Evolutionary conservation across 1,140 invertebrate species (phyloP).

Genomic region (Drosophila erecta): DNA sequence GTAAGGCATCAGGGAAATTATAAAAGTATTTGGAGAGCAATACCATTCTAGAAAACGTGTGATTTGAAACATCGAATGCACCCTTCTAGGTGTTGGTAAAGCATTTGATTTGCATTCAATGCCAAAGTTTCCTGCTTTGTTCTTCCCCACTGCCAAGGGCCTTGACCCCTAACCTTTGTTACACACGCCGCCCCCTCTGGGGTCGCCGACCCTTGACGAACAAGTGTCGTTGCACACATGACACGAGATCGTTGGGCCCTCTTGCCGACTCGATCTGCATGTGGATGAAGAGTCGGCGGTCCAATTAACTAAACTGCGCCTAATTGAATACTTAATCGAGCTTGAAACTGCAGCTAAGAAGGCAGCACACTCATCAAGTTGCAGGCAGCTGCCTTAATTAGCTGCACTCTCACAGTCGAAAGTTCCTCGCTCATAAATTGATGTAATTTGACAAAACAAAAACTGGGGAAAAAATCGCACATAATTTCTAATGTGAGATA

Average conservation of each 20-base stretch:
- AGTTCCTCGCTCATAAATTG: constrained; percentile 60
- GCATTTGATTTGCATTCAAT: no score
- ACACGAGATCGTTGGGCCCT: constrained; percentile 13
- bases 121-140: no score
- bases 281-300: constrained; percentile 13
- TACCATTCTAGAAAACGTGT: neutral
- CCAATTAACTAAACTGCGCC: constrained; percentile 72
- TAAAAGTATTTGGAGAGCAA: neutral
- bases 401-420: constrained; percentile 60
- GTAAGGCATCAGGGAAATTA: constrained; percentile 12
- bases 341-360: constrained; percentile 56
- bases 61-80: no score
- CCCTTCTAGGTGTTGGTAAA: no score
- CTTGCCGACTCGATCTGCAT: constrained; percentile 54
- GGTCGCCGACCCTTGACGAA: constrained; percentile 17
- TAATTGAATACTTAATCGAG: constrained; percentile 78
- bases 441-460: constrained; percentile 73
- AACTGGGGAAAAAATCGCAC: constrained; percentile 53
- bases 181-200: neutral
- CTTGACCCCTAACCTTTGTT: neutral
- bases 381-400: constrained; percentile 65
- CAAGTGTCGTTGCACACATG: constrained; percentile 32
- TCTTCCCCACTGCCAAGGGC: no score
- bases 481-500: constrained; percentile 71
- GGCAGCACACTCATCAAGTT: constrained; percentile 11